Conservation (phyloP, 2,888 invertebrate genomes). For the Brachyopa scutellaris region DNA sequence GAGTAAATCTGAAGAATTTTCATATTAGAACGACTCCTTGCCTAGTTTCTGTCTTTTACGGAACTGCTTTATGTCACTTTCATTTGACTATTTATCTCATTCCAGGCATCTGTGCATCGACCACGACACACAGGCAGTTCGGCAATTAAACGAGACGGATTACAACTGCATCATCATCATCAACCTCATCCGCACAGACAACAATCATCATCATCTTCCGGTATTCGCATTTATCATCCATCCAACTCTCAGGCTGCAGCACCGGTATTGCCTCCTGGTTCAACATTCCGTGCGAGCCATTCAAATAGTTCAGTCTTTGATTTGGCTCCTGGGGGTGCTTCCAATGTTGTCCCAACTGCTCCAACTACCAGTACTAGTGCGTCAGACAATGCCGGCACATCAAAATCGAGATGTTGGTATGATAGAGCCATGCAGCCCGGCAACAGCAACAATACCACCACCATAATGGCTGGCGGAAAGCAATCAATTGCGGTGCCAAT, state of each 20-base stretch:
- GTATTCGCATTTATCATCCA: slow-evolving; percentile 50
- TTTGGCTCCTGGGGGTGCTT: slow-evolving; percentile 46
- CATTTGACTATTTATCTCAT: slow-evolving; percentile 48
- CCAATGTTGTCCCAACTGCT: slow-evolving; percentile 6
- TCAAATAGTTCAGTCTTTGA: slow-evolving; percentile 56
- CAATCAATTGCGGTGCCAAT: slow-evolving; percentile 76
- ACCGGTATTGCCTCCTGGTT: slow-evolving; percentile 42
- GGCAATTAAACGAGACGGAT: slow-evolving; percentile 76
- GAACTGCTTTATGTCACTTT: slow-evolving; percentile 45
- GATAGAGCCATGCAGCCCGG: slow-evolving; percentile 36
- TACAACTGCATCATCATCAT: slow-evolving; percentile 71
- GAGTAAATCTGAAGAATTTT: slow-evolving; percentile 54
- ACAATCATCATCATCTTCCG: slow-evolving; percentile 58
- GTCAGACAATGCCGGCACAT: slow-evolving; percentile 54
- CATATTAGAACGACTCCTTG: slow-evolving; percentile 2
- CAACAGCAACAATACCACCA: slow-evolving; percentile 45
- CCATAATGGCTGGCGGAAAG: slow-evolving; percentile 64
- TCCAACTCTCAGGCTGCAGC: slow-evolving; percentile 30
- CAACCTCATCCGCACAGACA: slow-evolving; percentile 56
- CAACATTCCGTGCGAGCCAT: slow-evolving; percentile 59
- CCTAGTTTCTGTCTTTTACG: not conserved
- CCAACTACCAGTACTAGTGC: not conserved
- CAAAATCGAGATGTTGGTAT: slow-evolving; percentile 57
- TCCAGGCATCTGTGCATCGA: slow-evolving; percentile 78
- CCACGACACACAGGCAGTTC: slow-evolving; percentile 76